Evolutionary conservation across 2,797 vertebrate species (phyloP).

Genomic region (Sebastes minor): DNA sequence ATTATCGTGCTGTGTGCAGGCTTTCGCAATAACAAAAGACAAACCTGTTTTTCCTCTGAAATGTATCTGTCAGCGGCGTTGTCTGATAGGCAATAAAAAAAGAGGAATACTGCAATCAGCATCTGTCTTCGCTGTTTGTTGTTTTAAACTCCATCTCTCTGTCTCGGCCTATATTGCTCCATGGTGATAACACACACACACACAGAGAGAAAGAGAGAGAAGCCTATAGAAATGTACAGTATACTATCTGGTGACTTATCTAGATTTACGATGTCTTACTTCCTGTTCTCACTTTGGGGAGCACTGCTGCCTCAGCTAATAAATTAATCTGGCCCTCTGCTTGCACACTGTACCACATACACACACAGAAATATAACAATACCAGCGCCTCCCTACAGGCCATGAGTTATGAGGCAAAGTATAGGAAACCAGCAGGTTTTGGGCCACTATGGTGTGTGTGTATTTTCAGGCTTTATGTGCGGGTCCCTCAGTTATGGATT

Average conservation of each 20-base stretch:
- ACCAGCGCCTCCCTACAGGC: conserved; percentile 72
- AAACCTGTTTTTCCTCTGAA: conserved; percentile 75
- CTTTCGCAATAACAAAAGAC: conserved; percentile 72
- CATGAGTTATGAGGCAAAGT: conserved; percentile 78
- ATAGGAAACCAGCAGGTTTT: conserved; percentile 68
- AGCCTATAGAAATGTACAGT: conserved; percentile 68
- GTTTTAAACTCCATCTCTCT: conserved; percentile 45
- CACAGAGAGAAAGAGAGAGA: conserved; percentile 7
- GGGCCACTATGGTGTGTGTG: conserved; percentile 32
- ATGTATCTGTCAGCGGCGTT: conserved; percentile 69
- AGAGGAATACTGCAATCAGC: conserved; percentile 59
- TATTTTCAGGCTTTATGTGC: not conserved
- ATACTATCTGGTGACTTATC: conserved; percentile 77
- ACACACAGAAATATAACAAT: conserved; percentile 71
- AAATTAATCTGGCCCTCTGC: conserved; percentile 78
- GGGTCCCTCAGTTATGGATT: conserved; percentile 69
- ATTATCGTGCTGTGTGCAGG: conserved; percentile 70
- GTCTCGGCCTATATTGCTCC: conserved; percentile 46
- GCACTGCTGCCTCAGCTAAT: conserved; percentile 76
- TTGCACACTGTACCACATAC: conserved; percentile 65
- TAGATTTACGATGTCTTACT: conserved; percentile 81
- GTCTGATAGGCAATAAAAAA: conserved; percentile 63
- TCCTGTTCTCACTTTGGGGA: conserved; percentile 80
- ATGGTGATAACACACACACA: conserved; percentile 38
- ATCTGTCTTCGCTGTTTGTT: conserved; percentile 62